Percentiles rank a stretch among this genome's conserved stretches.
Conservation (phyloP, 2,888 invertebrate genomes). For the Tryphoninae sp. region DNA sequence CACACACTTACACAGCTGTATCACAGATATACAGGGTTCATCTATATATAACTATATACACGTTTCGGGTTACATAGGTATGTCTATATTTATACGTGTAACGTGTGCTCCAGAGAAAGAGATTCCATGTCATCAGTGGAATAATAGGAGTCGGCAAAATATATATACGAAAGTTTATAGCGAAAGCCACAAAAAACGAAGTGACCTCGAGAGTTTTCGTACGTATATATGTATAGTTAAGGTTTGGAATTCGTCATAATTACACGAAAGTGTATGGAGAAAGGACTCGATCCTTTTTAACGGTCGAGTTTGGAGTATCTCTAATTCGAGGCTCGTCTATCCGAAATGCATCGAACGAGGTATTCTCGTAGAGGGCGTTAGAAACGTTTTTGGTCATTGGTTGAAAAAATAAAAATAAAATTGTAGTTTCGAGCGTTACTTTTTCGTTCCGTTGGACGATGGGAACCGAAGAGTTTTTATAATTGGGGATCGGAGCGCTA, state of each 20-base stretch:
- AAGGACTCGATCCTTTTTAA: conserved; percentile 32
- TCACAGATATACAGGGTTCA: no score
- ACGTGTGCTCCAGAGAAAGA: not conserved
- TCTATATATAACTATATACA: no score
- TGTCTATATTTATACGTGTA: not conserved
- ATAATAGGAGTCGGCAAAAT: conserved; percentile 46
- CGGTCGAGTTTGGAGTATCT: conserved; percentile 45
- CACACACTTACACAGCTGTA: no score
- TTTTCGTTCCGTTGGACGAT: not conserved
- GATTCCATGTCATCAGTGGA: conserved; percentile 25
- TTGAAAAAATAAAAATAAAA: conserved; percentile 30
- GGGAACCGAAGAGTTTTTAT: conserved; percentile 42
- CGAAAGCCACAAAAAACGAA: conserved; percentile 18
- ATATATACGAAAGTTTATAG: conserved; percentile 24
- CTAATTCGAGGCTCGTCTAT: conserved; percentile 43
- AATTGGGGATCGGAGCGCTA: conserved; percentile 36
- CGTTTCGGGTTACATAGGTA: not conserved
- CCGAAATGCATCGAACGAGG: conserved; percentile 29
- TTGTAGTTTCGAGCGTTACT: not conserved
- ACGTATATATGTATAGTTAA: not conserved
- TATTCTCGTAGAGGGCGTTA: conserved; percentile 18
- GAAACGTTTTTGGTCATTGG: conserved; percentile 44
- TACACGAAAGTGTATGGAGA: conserved; percentile 39
- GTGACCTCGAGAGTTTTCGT: conserved; percentile 4
- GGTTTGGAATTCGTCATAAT: conserved; percentile 39